phyloP scores from a whole-genome alignment of 1,140 invertebrate genomes.

The Panagrolaimus sp. region DNA sequence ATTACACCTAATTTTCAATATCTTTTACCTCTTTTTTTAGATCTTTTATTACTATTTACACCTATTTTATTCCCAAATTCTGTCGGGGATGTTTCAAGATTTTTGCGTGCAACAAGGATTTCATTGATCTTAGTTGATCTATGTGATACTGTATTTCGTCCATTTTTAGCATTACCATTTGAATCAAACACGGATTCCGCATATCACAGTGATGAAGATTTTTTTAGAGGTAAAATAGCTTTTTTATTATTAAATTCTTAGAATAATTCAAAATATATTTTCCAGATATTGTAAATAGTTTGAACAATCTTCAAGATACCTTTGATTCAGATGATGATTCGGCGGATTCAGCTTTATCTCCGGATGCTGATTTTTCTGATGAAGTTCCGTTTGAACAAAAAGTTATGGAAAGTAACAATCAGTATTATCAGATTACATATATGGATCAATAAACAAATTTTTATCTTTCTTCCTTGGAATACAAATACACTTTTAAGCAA shows the following conservation, averaged over 20 bases:
- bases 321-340: neutral
- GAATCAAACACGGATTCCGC: constrained; percentile 28
- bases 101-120: constrained; percentile 36
- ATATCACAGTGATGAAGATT: constrained; percentile 37
- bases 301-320: constrained; percentile 9
- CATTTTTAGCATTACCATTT: constrained; percentile 18
- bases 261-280: neutral
- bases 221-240: constrained; percentile 22
- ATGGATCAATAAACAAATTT: neutral
- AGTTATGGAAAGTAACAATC: constrained; percentile 14
- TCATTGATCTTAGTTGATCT: constrained; percentile 32
- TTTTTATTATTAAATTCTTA: too few relatives aligned
- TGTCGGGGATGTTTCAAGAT: constrained; percentile 30
- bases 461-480: too few relatives aligned
- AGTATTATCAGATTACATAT: constrained; percentile 24
- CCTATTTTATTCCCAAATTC: constrained; percentile 41
- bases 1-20: neutral
- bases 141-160: constrained; percentile 34
- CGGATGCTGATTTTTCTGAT: neutral
- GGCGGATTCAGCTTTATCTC: constrained; percentile 8
- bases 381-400: neutral
- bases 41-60: constrained; percentile 37
- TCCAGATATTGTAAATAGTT: constrained; percentile 18
- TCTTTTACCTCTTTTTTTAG: constrained; percentile 8
- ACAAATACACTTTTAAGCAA: too few relatives aligned